Conservation (phyloP, 2,888 invertebrate species). For the Lagria hirta region DNA sequence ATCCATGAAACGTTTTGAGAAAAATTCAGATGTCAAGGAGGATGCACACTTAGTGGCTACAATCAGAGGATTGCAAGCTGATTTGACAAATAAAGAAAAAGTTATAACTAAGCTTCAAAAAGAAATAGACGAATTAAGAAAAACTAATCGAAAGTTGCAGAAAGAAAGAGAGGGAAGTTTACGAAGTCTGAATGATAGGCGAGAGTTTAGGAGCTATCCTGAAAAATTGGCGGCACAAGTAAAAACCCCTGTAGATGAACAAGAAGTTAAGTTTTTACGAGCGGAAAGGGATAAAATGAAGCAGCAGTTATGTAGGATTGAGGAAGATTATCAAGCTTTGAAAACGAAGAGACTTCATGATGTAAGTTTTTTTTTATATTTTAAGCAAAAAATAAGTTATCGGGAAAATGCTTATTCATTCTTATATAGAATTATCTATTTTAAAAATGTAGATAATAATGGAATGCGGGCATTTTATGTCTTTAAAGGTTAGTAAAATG, state of each 20-base stretch:
- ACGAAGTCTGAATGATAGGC: constrained; percentile 51
- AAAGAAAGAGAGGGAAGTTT: constrained; percentile 70
- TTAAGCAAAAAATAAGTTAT: not conserved
- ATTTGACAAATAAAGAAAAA: constrained; percentile 73
- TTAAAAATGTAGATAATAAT: no score
- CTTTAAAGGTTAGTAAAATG: no score
- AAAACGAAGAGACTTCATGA: constrained; percentile 79
- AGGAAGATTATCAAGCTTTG: constrained; percentile 73
- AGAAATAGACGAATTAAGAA: constrained; percentile 74
- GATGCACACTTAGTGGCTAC: constrained; percentile 78
- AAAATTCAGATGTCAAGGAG: constrained; percentile 60
- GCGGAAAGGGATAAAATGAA: constrained; percentile 66
- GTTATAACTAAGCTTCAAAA: constrained; percentile 70
- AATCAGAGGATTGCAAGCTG: constrained; percentile 75
- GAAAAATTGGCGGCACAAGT: constrained; percentile 47
- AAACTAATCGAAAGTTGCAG: constrained; percentile 73
- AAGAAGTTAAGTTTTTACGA: constrained; percentile 57
- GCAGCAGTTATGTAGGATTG: constrained; percentile 58
- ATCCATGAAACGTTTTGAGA: constrained; percentile 4
- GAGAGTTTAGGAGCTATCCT: constrained; percentile 47
- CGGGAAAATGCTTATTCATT: no score
- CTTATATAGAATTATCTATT: no score
- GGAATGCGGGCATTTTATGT: no score
- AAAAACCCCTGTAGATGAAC: constrained; percentile 50
- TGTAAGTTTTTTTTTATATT: constrained; percentile 59